Conservation (phyloP, 2,797 vertebrate genomes). For the Sebastes baramenuke region DNA sequence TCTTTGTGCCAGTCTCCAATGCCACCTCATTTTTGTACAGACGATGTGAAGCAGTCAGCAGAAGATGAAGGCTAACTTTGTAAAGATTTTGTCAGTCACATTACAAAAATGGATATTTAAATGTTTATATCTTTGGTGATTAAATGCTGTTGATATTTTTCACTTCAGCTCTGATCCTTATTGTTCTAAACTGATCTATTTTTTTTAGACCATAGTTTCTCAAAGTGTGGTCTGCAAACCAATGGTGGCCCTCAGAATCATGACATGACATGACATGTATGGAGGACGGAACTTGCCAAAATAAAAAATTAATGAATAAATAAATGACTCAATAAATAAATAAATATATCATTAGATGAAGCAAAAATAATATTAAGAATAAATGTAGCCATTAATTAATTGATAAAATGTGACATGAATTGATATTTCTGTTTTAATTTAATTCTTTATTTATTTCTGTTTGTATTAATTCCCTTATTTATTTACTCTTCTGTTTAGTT, state of each 20-base stretch:
- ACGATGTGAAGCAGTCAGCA: slow-evolving; percentile 70
- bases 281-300: no score
- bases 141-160: slow-evolving; percentile 89
- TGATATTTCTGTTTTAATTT: no score
- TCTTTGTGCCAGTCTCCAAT: slow-evolving; percentile 79
- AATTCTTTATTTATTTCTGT: no score
- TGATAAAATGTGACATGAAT: no score
- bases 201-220: neutral
- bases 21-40: slow-evolving; percentile 84
- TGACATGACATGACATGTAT: no score
- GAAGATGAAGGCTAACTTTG: slow-evolving; percentile 81
- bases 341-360: no score
- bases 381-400: no score
- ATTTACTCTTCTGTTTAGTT: no score
- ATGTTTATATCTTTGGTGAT: slow-evolving; percentile 87
- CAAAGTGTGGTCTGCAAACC: neutral
- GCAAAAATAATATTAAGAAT: no score
- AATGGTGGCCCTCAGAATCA: neutral
- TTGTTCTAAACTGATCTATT: slow-evolving; percentile 24
- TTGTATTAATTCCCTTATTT: no score
- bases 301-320: no score
- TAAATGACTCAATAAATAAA: no score
- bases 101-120: slow-evolving; percentile 78
- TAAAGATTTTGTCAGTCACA: slow-evolving; percentile 85
- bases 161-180: slow-evolving; percentile 74